Percentiles rank a stretch among this genome's conserved stretches.
Evolutionary conservation across 2,888 invertebrate species (phyloP).

Genomic region (Heliconius ethilla): DNA sequence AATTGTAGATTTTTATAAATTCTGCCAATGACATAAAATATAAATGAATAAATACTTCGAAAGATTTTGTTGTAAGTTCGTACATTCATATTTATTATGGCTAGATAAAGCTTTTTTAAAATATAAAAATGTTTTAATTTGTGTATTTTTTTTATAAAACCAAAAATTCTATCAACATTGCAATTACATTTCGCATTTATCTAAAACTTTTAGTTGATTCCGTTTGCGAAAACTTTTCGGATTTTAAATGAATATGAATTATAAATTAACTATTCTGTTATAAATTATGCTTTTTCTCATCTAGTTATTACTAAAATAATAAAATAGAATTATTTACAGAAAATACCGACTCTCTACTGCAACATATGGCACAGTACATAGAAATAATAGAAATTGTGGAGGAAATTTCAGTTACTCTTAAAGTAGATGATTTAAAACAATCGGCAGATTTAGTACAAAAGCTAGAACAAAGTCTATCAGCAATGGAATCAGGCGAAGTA

Average conservation of each 20-base stretch:
- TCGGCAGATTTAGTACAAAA: slow-evolving; percentile 60
- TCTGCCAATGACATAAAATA: neutral
- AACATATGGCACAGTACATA: slow-evolving; percentile 66
- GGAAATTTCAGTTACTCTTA: slow-evolving; percentile 62
- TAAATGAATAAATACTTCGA: neutral
- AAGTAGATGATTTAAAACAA: slow-evolving; percentile 59
- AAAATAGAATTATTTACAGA: slow-evolving; percentile 49
- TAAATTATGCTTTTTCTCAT: slow-evolving; percentile 1
- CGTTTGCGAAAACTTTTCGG: too few relatives aligned
- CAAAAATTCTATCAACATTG: neutral
- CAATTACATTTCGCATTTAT: neutral
- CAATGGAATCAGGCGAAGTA: slow-evolving; percentile 38
- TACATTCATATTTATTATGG: neutral
- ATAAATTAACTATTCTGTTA: too few relatives aligned
- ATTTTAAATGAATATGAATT: too few relatives aligned
- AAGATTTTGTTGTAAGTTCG: neutral
- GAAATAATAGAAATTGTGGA: slow-evolving; percentile 67
- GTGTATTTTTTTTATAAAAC: neutral
- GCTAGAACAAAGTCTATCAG: slow-evolving; percentile 55
- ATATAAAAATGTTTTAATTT: neutral
- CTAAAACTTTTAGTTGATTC: too few relatives aligned
- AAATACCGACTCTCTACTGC: slow-evolving; percentile 53
- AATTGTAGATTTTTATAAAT: neutral
- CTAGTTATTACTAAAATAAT: neutral
- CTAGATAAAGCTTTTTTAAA: neutral